Evolutionary conservation across 2,113 vertebrate species (phyloP), one percentile per base, ranked within the genome.

Genomic region (Clupea harengus): DNA sequence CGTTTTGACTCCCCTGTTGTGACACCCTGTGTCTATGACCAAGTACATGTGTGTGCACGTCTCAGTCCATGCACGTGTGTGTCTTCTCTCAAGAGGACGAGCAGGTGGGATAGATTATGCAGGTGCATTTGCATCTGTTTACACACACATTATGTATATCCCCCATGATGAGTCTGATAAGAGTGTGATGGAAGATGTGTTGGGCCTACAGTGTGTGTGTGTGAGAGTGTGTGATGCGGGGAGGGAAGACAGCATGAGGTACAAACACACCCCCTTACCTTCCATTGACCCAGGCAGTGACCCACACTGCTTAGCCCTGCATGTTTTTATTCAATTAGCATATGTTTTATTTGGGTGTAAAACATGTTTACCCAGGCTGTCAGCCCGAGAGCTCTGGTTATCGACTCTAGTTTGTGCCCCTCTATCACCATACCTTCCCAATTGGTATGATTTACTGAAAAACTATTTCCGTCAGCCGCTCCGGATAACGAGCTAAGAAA

Each of bases 321-420:
- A 78, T 78, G 72, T 78, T 78, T 78, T 39, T 78, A 78, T 78
- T 78, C 72, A 32, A 78, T 78, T 78, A 39, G 11, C 72, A 78
- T 78, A 78, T 78, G 72, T 78, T 78, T 39, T 39, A 78, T 78
- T 78, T 32, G 72, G 28, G 72, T 78, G 72, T 78, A 78, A 39
- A 39, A 39, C 25, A 28, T 72, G 72, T 78, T 78, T 78, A 78
- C 72, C 13, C 72, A 32, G 72, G 28, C 72, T 78, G 72, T 78
- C 72, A 78, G 72, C 28, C 9, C 32, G 17, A 17, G 72, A 78
- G 28, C 72, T 78, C 72, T 78, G 72, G 2, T 78, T 39, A 39
- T 17, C 28, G 72, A 10, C 20, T 10, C 1, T 78, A 78, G 28
- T 32, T 78, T 32, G 3, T 72, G 64, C 7, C 64, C 64, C 15